Evolutionary conservation across 2,888 invertebrate species (phyloP).

Genomic region (Philhelius pedissequus): DNA sequence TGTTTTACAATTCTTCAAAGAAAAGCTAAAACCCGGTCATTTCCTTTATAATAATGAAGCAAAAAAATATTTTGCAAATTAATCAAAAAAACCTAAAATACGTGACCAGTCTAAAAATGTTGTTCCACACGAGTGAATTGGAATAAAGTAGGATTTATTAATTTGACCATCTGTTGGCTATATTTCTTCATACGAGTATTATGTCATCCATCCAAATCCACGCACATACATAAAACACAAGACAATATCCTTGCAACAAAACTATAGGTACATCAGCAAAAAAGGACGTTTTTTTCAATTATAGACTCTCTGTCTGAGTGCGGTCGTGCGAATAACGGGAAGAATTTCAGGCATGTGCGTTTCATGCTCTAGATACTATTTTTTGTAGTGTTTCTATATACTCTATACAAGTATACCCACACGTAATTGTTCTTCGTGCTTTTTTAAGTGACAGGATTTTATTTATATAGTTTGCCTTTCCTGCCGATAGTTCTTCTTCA

Average conservation of each 20-base stretch:
- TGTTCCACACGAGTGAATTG: not conserved
- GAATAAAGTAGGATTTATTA: not conserved
- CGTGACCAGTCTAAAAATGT: slow-evolving; percentile 33
- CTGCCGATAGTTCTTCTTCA: not conserved
- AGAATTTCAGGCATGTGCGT: slow-evolving; percentile 23
- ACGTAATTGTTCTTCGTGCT: slow-evolving; percentile 16
- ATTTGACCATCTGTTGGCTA: not conserved
- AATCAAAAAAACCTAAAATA: slow-evolving; percentile 40
- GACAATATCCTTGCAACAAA: slow-evolving; percentile 3
- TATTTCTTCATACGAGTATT: not conserved
- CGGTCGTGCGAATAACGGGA: slow-evolving; percentile 9
- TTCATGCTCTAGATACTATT: slow-evolving; percentile 26
- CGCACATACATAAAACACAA: not conserved
- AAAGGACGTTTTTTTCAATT: not conserved
- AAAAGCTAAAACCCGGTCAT: not conserved
- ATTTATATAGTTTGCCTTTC: not conserved
- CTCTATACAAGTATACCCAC: not conserved
- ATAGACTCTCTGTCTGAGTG: slow-evolving; percentile 1
- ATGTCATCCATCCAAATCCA: not conserved
- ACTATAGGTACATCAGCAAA: not conserved
- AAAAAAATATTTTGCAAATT: slow-evolving; percentile 28
- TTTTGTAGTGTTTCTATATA: not conserved
- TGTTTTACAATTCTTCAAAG: too few species aligned
- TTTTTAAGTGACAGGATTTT: slow-evolving; percentile 20
- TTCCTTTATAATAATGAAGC: not conserved